Evolutionary conservation across 2,888 invertebrate genomes (phyloP), one percentile per base, ranked within the genome.

Genomic region (Pollenia angustigena): DNA sequence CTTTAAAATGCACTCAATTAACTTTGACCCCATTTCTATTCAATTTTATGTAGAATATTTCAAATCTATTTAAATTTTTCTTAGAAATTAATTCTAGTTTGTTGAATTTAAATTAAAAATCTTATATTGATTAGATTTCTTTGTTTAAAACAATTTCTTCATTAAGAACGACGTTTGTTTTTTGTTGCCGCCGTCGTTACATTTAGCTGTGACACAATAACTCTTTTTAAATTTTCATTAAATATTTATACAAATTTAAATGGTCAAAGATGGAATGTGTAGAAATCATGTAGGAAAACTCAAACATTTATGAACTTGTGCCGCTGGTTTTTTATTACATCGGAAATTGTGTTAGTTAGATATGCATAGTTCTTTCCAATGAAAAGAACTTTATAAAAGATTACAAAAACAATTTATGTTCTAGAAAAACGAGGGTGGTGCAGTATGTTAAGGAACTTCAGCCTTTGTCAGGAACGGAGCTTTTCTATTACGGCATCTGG

Each of bases 301-400:
- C 40, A 75, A 82, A 72, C 46, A 52, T 32, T 81, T 50, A 58
- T 68, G 14, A 83, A 83, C 83, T 80, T 83, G 74, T 71, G 83
- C 83, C 79, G 74, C 83, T 52, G 58, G 79, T 80, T 83, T 86
- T 76, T 58, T 75, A 52, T 76, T 80, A 54, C 80, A 86, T 71
- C 46, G 64, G 87, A 88, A 89, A 89, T 87, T 89, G 89, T 90
- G 89, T 88, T 85, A 87, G 81, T 85, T 58, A n/a, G n/a, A n/a
- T n/a, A n/a, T n/a, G n/a, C n/a, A n/a, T n/a, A n/a, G n/a, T n/a
- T n/a, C n/a, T n/a, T 52, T 60, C 60, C 62, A 75, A 71, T 83
- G 85, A 87, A 86, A 69, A 8, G 11, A 16, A 69, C 1, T 46
- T 6, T 2, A 44, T 16, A 58, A 72, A 54, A n/a, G 1, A 14